Evolutionary conservation across 2,797 vertebrate species (phyloP).

Genomic region (Megaceryle alcyon): DNA sequence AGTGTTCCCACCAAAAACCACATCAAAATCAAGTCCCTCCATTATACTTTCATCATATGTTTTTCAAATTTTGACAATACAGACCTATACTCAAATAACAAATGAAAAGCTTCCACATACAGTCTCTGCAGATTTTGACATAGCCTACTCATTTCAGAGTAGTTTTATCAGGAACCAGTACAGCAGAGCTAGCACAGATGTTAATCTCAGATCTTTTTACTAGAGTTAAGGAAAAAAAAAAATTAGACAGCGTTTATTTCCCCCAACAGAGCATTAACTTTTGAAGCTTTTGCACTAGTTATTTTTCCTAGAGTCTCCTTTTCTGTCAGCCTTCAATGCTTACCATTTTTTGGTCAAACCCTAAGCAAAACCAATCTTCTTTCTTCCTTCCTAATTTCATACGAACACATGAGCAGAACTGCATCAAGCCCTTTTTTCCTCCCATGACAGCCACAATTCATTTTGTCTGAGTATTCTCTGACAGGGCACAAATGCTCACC

Average conservation of each 20-base stretch:
- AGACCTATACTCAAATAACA: neutral
- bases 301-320: neutral
- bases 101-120: neutral
- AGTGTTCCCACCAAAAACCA: neutral
- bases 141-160: fast-evolving
- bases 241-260: neutral
- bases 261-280: neutral
- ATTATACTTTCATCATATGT: neutral
- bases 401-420: neutral
- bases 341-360: neutral
- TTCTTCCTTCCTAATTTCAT: neutral
- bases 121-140: neutral
- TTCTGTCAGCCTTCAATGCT: neutral
- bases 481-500: neutral
- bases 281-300: neutral
- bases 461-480: neutral
- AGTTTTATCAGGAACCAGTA: neutral
- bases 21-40: neutral
- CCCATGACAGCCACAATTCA: neutral
- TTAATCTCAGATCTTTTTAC: neutral
- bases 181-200: neutral
- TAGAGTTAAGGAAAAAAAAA: neutral
- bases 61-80: neutral
- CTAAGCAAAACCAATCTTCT: neutral
- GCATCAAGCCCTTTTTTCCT: neutral